Base-by-base conservation (phyloP, 2,888 invertebrate species). In the Agrypnus murinus region DNA sequence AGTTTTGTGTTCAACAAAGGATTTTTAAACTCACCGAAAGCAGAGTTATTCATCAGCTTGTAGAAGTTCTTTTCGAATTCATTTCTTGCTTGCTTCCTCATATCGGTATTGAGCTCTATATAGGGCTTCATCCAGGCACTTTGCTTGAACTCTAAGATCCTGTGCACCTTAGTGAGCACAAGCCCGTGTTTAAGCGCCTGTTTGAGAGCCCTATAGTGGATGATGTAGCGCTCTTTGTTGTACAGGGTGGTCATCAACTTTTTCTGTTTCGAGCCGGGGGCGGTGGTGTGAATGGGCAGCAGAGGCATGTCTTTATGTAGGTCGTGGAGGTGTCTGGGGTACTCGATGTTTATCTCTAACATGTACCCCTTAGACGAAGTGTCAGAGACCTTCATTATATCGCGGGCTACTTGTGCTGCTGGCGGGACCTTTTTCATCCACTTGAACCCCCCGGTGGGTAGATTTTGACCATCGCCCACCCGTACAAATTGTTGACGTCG, bases 261-360 rank as follows among this genome's bases (percentile, higher is more conserved):
- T n/a, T 36, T 36, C 10, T 7, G 10, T 19, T 68, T 19, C 14
- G 68, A 17, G 25, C 74, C 75, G 14, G 60, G 14, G 7, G 7
- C n/a, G 2, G 65, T 75, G 9, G 77, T 73, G 58, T 75, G 77
- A 67, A 79, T 76, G 0, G 77, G 57, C 65, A 72, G 74, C 10
- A 79, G 67, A 1, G 78, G 77, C 17, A 78, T 55, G 67, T 80
- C 76, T 34, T 73, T 73, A 67, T 78, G 85, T 7, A 43, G 6
- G 43, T 81, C 78, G 67, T 86, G 85, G 31, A 84, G 66, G 12
- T 78, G 63, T 12, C 75, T 14, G 2, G 85, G 84, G 75, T 87
- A 86, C 32, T 82, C 77, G 25, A 87, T 66, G 69, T 87, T 85
- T 4, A 86, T 84, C 71, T 86, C 84, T 2, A 86, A 73, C 31